These are phyloP conservation scores for Eristalinus sepulchralis DNA, from an alignment of 2,888 invertebrate genomes.

Conservation along the genomic window DNA sequence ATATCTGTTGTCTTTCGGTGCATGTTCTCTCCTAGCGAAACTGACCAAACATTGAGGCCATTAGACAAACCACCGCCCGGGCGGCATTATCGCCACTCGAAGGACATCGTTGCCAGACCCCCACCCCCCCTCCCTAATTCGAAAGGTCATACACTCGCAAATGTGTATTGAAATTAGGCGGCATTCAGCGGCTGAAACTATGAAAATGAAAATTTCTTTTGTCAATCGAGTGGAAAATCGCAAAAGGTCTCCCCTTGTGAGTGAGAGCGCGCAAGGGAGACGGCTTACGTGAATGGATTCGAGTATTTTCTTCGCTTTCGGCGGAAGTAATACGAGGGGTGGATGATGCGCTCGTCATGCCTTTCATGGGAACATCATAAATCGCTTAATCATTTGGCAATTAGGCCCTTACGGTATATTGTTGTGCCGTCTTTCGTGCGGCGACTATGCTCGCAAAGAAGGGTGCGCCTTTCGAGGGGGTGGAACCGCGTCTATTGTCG, in stretches of 20 bases:
- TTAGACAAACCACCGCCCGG: neutral
- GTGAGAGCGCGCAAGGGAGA: neutral
- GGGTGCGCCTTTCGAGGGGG: slow-evolving; percentile 43
- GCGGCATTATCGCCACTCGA: slow-evolving; percentile 1
- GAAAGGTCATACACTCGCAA: slow-evolving; percentile 55
- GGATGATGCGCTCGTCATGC: slow-evolving; percentile 73
- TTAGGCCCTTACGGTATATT: slow-evolving; percentile 76
- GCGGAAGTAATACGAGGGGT: slow-evolving; percentile 69
- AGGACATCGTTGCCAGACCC: neutral
- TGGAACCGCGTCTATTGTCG: neutral
- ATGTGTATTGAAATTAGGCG: slow-evolving; percentile 45
- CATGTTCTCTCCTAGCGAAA: slow-evolving; percentile 10
- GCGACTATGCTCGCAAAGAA: slow-evolving; percentile 17
- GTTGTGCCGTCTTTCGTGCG: slow-evolving; percentile 42
- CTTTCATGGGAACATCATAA: slow-evolving; percentile 79
- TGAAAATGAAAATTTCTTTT: slow-evolving; percentile 47
- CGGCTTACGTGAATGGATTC: slow-evolving; percentile 50
- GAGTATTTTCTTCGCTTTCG: slow-evolving; percentile 39
- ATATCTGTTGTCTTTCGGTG: slow-evolving; percentile 7
- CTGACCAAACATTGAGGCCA: slow-evolving; percentile 39
- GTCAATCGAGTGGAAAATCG: slow-evolving; percentile 71
- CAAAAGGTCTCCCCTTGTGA: slow-evolving; percentile 32
- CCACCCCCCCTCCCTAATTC: slow-evolving; percentile 9
- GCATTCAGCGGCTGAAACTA: slow-evolving; percentile 40
- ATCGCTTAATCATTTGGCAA: slow-evolving; percentile 81